phyloP scores from a whole-genome alignment of 2,797 vertebrate species.

The Cirrhinus mrigala region DNA sequence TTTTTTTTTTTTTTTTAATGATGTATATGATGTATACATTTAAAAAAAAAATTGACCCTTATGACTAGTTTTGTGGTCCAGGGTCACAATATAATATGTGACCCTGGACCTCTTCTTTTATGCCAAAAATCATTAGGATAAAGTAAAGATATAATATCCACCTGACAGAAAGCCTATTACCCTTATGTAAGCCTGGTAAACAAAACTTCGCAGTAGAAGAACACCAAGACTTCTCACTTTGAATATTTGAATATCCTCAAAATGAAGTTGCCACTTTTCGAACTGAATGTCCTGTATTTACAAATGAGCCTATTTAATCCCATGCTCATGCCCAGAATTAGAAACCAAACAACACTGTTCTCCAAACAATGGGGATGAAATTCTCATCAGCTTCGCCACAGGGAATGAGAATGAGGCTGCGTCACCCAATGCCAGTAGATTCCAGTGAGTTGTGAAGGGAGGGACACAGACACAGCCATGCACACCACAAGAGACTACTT shows the following conservation, averaged over 20 bases:
- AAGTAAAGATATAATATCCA: too few relatives aligned
- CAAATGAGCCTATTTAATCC: not conserved
- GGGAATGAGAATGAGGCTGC: conserved; percentile 36
- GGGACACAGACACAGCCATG: conserved; percentile 21
- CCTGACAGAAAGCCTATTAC: too few relatives aligned
- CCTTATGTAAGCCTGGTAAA: too few relatives aligned
- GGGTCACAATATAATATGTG: too few relatives aligned
- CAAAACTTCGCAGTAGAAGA: too few relatives aligned
- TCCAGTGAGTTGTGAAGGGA: conserved; percentile 21
- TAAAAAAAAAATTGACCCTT: too few relatives aligned
- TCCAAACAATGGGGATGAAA: conserved; percentile 18
- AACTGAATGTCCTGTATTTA: not conserved
- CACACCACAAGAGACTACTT: conserved; percentile 38
- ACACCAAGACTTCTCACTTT: too few relatives aligned
- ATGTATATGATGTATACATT: too few relatives aligned
- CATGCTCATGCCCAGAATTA: not conserved
- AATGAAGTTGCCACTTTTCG: not conserved
- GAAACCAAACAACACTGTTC: not conserved
- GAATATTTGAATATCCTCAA: not conserved
- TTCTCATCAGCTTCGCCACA: conserved; percentile 36
- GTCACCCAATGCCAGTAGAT: conserved; percentile 26
- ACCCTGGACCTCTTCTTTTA: too few relatives aligned
- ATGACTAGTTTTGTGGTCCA: too few relatives aligned
- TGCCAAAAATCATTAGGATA: too few relatives aligned
- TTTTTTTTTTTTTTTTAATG: too few relatives aligned